Conservation (phyloP, 1,140 invertebrate species). For the Drosophila azteca region DNA sequence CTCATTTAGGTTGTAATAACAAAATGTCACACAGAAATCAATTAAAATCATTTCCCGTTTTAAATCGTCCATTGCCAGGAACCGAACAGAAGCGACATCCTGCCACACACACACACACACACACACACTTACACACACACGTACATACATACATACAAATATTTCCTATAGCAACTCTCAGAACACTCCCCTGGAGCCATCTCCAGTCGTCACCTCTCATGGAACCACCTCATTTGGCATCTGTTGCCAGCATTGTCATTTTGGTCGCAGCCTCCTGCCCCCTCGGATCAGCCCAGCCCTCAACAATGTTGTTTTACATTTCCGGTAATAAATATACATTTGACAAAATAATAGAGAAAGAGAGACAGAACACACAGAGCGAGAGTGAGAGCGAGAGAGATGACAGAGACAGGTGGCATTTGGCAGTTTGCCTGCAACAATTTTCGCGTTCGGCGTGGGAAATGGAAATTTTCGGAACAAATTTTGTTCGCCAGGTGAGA, state of each 20-base stretch:
- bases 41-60: conserved; percentile 72
- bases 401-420: conserved; percentile 29
- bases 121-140: no score
- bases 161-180: conserved; percentile 6
- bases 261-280: conserved; percentile 26
- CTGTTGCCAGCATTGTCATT: conserved; percentile 72
- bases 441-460: conserved; percentile 57
- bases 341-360: conserved; percentile 69
- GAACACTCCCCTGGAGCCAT: not conserved
- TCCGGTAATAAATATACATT: conserved; percentile 80
- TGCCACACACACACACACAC: no score
- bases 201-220: not conserved
- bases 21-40: conserved; percentile 67
- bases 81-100: conserved; percentile 22
- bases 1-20: conserved; percentile 72
- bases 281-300: not conserved
- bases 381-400: not conserved
- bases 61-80: conserved; percentile 49
- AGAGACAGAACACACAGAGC: not conserved
- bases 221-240: conserved; percentile 52
- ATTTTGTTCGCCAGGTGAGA: conserved; percentile 62
- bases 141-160: no score
- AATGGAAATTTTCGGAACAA: conserved; percentile 70
- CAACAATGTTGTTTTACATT: conserved; percentile 75
- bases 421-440: conserved; percentile 62